Evolutionary conservation across 1,140 invertebrate genomes (phyloP).

Genomic region (Leucophenga varia): DNA sequence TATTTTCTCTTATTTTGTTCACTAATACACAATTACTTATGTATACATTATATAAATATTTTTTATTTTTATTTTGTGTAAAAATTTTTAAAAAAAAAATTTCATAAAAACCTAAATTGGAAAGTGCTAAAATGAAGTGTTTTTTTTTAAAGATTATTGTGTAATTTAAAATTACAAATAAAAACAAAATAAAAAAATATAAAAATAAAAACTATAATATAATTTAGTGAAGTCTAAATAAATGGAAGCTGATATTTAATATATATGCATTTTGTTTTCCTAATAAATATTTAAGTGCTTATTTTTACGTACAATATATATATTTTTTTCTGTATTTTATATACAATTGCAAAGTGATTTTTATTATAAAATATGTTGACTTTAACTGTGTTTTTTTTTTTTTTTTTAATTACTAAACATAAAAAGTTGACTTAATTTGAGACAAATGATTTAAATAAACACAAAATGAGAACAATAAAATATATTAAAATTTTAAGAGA

Average conservation of each 20-base stretch:
- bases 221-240: not conserved
- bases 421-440: conserved; percentile 19
- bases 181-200: not conserved
- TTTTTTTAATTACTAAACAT: conserved; percentile 32
- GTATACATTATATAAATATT: no score
- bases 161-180: not conserved
- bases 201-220: not conserved
- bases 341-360: no score
- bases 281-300: not conserved
- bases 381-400: conserved; percentile 20
- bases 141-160: not conserved
- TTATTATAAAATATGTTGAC: conserved; percentile 32
- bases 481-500: conserved; percentile 28
- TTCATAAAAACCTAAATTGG: not conserved
- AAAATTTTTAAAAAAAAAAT: not conserved
- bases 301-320: not conserved
- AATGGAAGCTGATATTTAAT: not conserved
- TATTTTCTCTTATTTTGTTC: no score
- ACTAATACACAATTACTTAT: no score
- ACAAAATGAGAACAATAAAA: conserved; percentile 37
- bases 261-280: not conserved
- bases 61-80: no score
- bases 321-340: not conserved
- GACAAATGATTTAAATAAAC: conserved; percentile 5
- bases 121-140: not conserved